A percentile compares a stretch with the other conserved stretches of the same genome.
These are phyloP conservation scores for Schizopygopsis malacanthus DNA, from an alignment of 2,797 vertebrate species.

Conservation along the genomic window DNA sequence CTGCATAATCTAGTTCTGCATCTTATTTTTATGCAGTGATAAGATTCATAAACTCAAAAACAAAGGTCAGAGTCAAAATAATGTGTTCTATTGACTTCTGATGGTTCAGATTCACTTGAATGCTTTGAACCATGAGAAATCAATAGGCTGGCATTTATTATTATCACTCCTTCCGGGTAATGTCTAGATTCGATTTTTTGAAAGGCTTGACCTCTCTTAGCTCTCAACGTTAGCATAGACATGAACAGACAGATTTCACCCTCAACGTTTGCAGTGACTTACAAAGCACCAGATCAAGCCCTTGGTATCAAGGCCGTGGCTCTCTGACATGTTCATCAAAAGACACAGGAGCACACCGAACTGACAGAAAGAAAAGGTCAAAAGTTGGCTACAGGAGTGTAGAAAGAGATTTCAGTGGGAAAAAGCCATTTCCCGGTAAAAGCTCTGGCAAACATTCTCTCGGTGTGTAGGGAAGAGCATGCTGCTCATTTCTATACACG, in stretches of 20 bases:
- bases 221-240: slow-evolving; percentile 14
- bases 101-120: not conserved
- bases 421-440: not conserved
- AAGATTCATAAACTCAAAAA: not conserved
- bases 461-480: not conserved
- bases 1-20: not conserved
- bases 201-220: slow-evolving; percentile 19
- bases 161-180: slow-evolving; percentile 17
- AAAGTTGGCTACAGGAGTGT: not conserved
- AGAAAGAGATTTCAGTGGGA: not conserved
- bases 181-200: slow-evolving; percentile 3
- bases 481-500: not conserved
- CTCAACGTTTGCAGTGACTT: not conserved
- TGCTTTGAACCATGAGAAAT: slow-evolving; percentile 14
- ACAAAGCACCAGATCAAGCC: slow-evolving; percentile 16
- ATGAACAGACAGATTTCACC: slow-evolving; percentile 33
- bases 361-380: slow-evolving; percentile 34
- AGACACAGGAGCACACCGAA: slow-evolving; percentile 15
- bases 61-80: slow-evolving; percentile 9
- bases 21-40: not conserved
- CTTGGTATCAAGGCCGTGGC: not conserved
- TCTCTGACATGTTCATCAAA: slow-evolving; percentile 32
- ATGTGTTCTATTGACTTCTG: not conserved
- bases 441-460: not conserved
- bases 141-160: slow-evolving; percentile 30